Percentiles rank a stretch among this genome's conserved stretches.
phyloP scores from a whole-genome alignment of 2,797 vertebrate genomes.

The Chelmon rostratus region DNA sequence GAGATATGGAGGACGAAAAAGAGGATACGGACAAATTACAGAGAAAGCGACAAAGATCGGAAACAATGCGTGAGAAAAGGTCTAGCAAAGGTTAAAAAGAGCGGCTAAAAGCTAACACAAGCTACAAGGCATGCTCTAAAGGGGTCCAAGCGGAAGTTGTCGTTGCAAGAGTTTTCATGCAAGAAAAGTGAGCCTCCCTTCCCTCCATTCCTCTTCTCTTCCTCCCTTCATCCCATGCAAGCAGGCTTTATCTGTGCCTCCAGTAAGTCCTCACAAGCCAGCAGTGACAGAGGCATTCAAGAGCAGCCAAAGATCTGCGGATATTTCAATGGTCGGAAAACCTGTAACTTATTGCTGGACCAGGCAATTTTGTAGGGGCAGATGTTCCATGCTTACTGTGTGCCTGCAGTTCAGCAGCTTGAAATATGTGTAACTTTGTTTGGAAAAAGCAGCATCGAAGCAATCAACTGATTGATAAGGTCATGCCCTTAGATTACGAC shows the following conservation, averaged over 20 bases:
- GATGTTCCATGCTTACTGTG: background rate
- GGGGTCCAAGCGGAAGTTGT: slow-evolving; percentile 42
- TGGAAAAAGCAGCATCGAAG: background rate
- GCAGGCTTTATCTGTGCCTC: slow-evolving; percentile 56
- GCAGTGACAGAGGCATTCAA: slow-evolving; percentile 47
- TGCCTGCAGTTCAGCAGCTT: background rate
- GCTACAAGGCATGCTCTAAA: slow-evolving; percentile 67
- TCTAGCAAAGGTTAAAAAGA: slow-evolving; percentile 15
- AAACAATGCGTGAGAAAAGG: slow-evolving; percentile 13
- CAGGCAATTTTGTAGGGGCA: slow-evolving; percentile 26
- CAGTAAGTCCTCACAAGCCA: slow-evolving; percentile 40
- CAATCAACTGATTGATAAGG: background rate
- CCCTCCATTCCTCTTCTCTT: slow-evolving; percentile 12
- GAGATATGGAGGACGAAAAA: slow-evolving; percentile 21
- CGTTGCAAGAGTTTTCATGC: slow-evolving; percentile 72
- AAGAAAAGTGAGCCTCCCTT: slow-evolving; percentile 53
- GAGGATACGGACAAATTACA: slow-evolving; percentile 18
- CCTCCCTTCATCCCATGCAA: slow-evolving; percentile 71
- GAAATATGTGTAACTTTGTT: background rate
- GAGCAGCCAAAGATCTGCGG: slow-evolving; percentile 44
- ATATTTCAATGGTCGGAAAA: slow-evolving; percentile 34
- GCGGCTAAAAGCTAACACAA: slow-evolving; percentile 22
- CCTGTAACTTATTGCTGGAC: slow-evolving; percentile 21
- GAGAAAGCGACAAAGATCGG: background rate
- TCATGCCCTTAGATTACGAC: no score